Base-by-base conservation (phyloP, 2,113 vertebrate genomes). In the Circaetus cinerascens region DNA sequence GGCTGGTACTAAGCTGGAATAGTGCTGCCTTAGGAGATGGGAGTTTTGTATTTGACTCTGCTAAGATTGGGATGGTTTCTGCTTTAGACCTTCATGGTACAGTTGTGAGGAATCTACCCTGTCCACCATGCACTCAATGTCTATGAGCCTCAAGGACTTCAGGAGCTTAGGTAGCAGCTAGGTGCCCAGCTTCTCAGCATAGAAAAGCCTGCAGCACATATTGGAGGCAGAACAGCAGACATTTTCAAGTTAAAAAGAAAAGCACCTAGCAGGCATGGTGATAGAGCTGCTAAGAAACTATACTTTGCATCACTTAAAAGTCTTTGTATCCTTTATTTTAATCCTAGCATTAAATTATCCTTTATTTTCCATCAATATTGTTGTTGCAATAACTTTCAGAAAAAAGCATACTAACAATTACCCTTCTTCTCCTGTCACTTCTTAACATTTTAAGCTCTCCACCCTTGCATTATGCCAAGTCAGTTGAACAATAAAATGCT, bases 401-500 rank as follows among this genome's bases (percentile, higher is more conserved):
- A 88, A 88, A 93, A 78, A 67, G 29, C 48, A 29, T 17, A 46
- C 10, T 43, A 95, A 82, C 11, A 57, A 91, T 86, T 38, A 26
- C 14, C 66, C 36, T 92, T 36, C 86, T 86, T 43, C 91, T 93
- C 77, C 75, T 95, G 91, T 89, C 92, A 76, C 84, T 86, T 79
- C 83, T 73, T 12, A 72, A 57, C 36, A 60, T 90, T 64, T 83
- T 55, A 63, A 88, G 74, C 27, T 63, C 79, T 76, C 90, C 82
- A 89, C 86, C 94, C 95, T 86, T 60, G 25, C 4, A 62, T 93
- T 92, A 89, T 88, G 95, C 92, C 93, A 88, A 93, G 91, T 90
- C 91, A 91, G 84, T 53, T 22, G 73, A 95, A 98, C 97, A 98
- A 97, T 96, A 90, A 91, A 43, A 68, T 15, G 38, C 90, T 90